Conservation (phyloP, 2,113 vertebrate species). For the Labeo rohita region DNA sequence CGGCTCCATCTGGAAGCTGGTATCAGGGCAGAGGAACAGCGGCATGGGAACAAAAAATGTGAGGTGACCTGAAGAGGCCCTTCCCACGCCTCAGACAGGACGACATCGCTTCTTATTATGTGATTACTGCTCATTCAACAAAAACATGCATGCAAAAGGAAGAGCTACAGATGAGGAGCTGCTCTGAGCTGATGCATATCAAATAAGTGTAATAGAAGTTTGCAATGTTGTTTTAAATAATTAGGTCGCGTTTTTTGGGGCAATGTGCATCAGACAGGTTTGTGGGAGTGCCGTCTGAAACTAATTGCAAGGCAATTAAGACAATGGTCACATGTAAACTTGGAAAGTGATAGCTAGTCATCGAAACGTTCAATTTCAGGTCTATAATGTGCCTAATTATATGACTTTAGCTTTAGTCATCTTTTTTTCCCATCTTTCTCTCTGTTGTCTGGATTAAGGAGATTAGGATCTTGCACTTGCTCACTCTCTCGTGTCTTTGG, state of each 20-base stretch:
- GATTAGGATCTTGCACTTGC: neutral
- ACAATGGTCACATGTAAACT: conserved; percentile 10
- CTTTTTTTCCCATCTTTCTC: neutral
- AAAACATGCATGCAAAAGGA: neutral
- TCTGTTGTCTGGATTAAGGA: neutral
- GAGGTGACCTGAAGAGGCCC: conserved; percentile 53
- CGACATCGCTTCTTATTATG: conserved; percentile 19
- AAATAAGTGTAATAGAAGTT: conserved; percentile 2
- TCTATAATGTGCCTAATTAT: neutral
- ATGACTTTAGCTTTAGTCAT: neutral
- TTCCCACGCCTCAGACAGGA: conserved; percentile 47
- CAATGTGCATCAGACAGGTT: neutral
- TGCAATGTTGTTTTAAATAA: neutral
- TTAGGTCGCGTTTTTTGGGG: neutral
- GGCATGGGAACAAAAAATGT: conserved; percentile 33
- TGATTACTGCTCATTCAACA: conserved; percentile 20
- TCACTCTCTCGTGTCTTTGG: neutral
- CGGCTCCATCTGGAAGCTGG: conserved; percentile 63
- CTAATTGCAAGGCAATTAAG: neutral
- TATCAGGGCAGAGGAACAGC: conserved; percentile 51
- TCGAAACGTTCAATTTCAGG: conserved; percentile 11
- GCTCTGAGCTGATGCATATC: neutral
- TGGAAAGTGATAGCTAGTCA: neutral
- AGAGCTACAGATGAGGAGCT: neutral
- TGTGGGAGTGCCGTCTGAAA: neutral